Evolutionary conservation across 37 sponge, comb jelly and placozoan genomes (phyloP), one percentile per base, ranked within the genome.

Genomic region (Axinella damicornis): DNA sequence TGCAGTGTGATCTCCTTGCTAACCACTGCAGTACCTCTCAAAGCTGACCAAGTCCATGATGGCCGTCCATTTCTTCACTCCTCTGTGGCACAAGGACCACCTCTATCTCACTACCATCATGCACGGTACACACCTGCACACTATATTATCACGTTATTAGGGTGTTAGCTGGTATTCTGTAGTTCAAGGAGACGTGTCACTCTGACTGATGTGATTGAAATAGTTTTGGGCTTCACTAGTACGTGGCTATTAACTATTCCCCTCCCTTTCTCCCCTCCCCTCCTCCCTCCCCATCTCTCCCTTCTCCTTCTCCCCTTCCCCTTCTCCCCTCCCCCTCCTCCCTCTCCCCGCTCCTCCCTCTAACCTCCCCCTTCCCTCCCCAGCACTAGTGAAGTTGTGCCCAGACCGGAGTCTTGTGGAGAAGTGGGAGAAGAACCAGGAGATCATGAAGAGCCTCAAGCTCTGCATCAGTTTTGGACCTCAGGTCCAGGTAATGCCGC

Each of bases 1-100:
- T n/a, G n/a, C n/a, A n/a, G n/a, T n/a, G n/a, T n/a, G 2, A 52
- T 17, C 33, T 17, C 52, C 56, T n/a, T 15, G 6, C 65, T 25
- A 6, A 11, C 18, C 54, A 24, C 36, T n/a, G 15, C 73, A 83
- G 73, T 82, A 89, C 56, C 6, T 89, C 5, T 74, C 79, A 21
- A 83, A 83, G 60, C 70, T 89, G 63, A 39, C 59, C 71, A 52
- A 36, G 19, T 28, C 27, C n/a, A 62, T 89, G 74, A 79, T 83
- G 56, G 70, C 62, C 21, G 56, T 89, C 24, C 60, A 67, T 68
- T 77, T 70, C 58, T 56, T 79, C 27, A 89, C 84, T 56, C 80
- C 90, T 0, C 24, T 77, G 2, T 9, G 20, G 24, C 84, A 83
- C 46, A 56, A 77, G 39, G 90, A 89, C 52, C 90, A 89, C 21